These are phyloP conservation scores for Donacobius atricapilla DNA, from an alignment of 2,113 vertebrate genomes.

Conservation along the genomic window DNA sequence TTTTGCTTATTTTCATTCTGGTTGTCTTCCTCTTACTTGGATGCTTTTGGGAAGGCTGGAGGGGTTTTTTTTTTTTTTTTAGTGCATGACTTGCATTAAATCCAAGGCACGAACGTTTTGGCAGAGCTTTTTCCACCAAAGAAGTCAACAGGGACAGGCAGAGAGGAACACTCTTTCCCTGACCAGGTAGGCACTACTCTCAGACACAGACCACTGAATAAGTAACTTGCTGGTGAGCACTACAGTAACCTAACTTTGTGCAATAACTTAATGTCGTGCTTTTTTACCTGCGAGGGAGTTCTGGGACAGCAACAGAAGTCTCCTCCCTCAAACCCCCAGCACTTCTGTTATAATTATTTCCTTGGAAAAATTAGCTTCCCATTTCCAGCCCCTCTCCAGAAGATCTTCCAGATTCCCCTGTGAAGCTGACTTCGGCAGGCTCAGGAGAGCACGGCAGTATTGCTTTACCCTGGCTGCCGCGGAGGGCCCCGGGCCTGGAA, in stretches of 20 bases:
- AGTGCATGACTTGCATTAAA: neutral
- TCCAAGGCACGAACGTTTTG: neutral
- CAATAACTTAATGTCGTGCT: neutral
- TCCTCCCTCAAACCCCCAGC: neutral
- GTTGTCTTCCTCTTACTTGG: neutral
- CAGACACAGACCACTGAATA: neutral
- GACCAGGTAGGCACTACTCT: neutral
- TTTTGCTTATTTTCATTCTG: neutral
- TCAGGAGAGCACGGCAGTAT: rapidly evolving
- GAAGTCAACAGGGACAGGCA: neutral
- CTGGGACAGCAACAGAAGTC: neutral
- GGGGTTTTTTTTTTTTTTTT: too few species aligned
- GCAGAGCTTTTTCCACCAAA: neutral
- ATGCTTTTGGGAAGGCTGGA: neutral
- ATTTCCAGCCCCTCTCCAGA: neutral
- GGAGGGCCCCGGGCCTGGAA: rapidly evolving
- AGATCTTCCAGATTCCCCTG: neutral
- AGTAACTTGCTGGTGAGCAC: neutral
- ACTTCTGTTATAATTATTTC: neutral
- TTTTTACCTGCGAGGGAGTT: neutral
- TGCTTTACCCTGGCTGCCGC: neutral
- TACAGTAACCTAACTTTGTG: neutral
- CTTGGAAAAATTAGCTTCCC: neutral
- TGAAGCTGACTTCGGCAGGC: neutral
- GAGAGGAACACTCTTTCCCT: neutral